Evolutionary conservation across 2,888 invertebrate genomes (phyloP).

Genomic region (Xestia sexstrigata): DNA sequence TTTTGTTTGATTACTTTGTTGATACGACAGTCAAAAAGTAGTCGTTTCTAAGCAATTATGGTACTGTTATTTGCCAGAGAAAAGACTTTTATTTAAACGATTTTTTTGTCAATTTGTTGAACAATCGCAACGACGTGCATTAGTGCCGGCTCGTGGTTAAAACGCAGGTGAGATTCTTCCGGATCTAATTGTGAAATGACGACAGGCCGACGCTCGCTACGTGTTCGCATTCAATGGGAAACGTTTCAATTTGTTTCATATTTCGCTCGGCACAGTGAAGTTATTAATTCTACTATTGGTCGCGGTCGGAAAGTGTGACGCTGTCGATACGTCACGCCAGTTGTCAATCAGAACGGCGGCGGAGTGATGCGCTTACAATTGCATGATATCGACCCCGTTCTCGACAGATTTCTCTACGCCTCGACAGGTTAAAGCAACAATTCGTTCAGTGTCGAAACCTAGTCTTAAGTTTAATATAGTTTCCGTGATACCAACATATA

Average conservation of each 20-base stretch:
- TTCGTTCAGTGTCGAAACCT: conserved; percentile 64
- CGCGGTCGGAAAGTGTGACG: conserved; percentile 79
- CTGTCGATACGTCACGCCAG: conserved; percentile 83
- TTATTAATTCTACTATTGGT: conserved; percentile 76
- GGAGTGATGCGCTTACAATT: conserved; percentile 81
- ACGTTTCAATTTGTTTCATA: conserved; percentile 73
- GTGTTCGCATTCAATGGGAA: conserved; percentile 66
- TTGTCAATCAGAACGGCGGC: conserved; percentile 86
- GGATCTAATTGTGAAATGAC: conserved; percentile 85
- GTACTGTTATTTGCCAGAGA: conserved; percentile 60
- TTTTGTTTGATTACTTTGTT: conserved; percentile 40
- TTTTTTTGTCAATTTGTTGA: conserved; percentile 73
- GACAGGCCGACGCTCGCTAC: conserved; percentile 69
- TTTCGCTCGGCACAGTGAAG: conserved; percentile 68
- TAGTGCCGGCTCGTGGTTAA: conserved; percentile 79
- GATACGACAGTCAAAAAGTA: conserved; percentile 47
- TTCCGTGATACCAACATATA: conserved; percentile 43
- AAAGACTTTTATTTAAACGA: conserved; percentile 70
- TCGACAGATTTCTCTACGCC: conserved; percentile 73
- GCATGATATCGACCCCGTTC: conserved; percentile 85
- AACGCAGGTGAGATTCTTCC: conserved; percentile 82
- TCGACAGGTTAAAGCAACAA: conserved; percentile 70
- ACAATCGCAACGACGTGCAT: conserved; percentile 73
- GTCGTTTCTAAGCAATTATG: conserved; percentile 57
- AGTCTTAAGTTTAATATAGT: conserved; percentile 41